Conservation (phyloP, 2,797 vertebrate genomes). For the Enteromius viviparus region DNA sequence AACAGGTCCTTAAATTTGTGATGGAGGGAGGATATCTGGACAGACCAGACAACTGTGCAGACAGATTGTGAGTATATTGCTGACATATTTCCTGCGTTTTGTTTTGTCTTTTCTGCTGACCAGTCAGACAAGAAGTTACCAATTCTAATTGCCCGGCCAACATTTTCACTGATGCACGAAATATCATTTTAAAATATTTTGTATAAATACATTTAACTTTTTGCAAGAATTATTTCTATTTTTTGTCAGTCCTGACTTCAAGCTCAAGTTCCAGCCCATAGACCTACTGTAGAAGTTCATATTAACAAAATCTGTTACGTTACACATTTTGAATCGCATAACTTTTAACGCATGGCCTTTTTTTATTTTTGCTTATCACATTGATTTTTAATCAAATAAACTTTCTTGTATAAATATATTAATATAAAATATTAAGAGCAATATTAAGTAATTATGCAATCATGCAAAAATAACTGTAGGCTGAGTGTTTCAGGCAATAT, state of each 20-base stretch:
- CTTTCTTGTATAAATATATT: neutral
- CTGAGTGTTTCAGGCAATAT: neutral
- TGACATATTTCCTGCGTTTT: neutral
- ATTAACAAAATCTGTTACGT: too few relatives aligned
- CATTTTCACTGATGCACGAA: neutral
- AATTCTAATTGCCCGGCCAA: neutral
- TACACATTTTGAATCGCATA: too few relatives aligned
- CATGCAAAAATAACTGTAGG: neutral
- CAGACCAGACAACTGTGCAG: slow-evolving; percentile 90
- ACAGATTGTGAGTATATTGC: slow-evolving; percentile 86
- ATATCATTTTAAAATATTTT: neutral
- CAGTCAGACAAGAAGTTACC: neutral
- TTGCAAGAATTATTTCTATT: neutral
- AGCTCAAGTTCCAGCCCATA: too few relatives aligned
- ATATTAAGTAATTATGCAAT: neutral
- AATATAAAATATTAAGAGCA: too few relatives aligned
- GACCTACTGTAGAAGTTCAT: too few relatives aligned
- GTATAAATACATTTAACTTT: neutral
- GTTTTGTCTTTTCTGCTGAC: neutral
- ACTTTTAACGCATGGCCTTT: neutral
- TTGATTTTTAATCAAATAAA: neutral
- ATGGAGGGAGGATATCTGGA: slow-evolving; percentile 96
- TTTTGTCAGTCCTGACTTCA: too few relatives aligned
- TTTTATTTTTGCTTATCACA: neutral
- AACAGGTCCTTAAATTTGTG: slow-evolving; percentile 97